Evolutionary conservation across 2,113 vertebrate genomes (phyloP).

Genomic region (Natator depressus): DNA sequence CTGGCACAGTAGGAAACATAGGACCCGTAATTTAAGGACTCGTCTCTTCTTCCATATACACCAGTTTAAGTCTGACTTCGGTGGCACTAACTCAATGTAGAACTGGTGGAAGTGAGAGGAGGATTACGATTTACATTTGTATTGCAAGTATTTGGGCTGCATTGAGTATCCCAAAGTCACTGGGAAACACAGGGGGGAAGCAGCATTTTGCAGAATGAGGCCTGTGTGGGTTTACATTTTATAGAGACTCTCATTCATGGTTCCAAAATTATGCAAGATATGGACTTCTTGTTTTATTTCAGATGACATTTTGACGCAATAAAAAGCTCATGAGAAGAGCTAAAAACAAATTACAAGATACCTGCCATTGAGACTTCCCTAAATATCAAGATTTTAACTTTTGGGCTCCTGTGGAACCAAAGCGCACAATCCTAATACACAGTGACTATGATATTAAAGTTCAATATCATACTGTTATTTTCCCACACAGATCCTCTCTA

Average conservation of each 20-base stretch:
- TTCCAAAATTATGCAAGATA: background rate
- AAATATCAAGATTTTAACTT: background rate
- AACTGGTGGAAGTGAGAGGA: background rate
- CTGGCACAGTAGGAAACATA: background rate
- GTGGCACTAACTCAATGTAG: background rate
- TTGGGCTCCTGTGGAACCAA: background rate
- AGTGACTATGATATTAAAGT: background rate
- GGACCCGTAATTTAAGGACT: background rate
- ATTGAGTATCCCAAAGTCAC: background rate
- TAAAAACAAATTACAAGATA: background rate
- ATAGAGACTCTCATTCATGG: background rate
- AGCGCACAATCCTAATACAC: background rate
- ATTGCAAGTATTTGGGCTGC: background rate
- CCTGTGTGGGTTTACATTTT: background rate
- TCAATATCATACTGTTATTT: background rate
- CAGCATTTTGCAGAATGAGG: background rate
- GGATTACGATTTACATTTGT: background rate
- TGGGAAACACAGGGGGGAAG: background rate
- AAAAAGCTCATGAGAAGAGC: background rate
- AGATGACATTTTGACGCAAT: background rate
- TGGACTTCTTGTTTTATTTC: background rate
- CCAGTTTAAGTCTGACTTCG: background rate
- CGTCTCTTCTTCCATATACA: background rate
- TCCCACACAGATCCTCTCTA: background rate
- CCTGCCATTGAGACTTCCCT: background rate